phyloP scores from a whole-genome alignment of 2,113 vertebrate genomes.

The Antechinus stuartii region DNA sequence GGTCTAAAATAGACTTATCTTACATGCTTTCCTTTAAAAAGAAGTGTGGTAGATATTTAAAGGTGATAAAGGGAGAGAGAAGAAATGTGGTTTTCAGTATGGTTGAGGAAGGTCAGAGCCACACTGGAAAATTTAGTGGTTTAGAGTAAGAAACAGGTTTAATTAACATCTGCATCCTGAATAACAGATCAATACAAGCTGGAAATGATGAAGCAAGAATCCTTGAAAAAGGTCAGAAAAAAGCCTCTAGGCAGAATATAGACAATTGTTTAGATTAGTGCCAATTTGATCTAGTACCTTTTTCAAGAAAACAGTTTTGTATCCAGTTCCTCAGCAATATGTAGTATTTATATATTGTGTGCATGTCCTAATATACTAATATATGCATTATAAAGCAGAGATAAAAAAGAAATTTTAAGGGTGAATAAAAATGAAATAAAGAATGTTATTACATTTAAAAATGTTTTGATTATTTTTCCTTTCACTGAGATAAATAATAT shows the following conservation, averaged over 20 bases:
- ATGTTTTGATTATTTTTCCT: too few species aligned
- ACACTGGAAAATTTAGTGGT: neutral
- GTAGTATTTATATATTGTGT: too few species aligned
- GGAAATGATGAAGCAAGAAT: neutral
- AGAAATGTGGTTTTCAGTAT: neutral
- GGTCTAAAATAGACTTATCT: neutral
- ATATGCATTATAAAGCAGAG: too few species aligned
- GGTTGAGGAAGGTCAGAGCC: neutral
- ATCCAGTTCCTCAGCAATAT: neutral
- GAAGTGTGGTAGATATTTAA: neutral
- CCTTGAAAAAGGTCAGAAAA: neutral
- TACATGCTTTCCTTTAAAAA: neutral
- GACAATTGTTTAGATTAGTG: neutral
- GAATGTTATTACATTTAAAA: too few species aligned
- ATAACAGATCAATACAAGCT: neutral
- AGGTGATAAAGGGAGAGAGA: neutral
- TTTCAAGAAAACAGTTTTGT: neutral
- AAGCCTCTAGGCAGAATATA: neutral
- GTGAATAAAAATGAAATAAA: too few species aligned
- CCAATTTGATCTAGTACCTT: neutral
- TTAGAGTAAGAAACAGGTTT: neutral
- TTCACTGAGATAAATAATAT: neutral
- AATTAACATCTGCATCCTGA: constrained; percentile 10
- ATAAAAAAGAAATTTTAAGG: too few species aligned
- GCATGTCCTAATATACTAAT: too few species aligned